These are phyloP conservation scores for Halichondria panicea DNA, from an alignment of 37 sponge, comb jelly and placozoan species.

Conservation along the genomic window DNA sequence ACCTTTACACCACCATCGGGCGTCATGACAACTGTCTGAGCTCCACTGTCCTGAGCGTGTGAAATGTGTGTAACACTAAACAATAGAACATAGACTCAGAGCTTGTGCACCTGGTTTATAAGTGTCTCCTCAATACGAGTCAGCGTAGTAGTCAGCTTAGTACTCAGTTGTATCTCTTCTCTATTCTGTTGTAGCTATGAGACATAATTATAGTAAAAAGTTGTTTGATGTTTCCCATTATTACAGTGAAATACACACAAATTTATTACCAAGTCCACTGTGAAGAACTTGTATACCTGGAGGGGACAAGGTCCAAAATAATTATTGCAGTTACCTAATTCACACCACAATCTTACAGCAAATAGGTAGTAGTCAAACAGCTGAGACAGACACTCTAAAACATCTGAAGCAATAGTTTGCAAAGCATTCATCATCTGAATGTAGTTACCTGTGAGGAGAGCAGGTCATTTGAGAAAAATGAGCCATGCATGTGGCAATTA, in stretches of 20 bases:
- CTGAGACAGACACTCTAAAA: constrained; percentile 86
- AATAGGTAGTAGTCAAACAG: constrained; percentile 95
- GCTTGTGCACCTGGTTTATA: constrained; percentile 14
- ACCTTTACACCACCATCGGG: constrained; percentile 29
- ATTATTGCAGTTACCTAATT: background rate
- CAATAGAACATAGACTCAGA: background rate
- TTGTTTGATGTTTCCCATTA: too few species aligned
- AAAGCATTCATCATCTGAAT: constrained; percentile 96
- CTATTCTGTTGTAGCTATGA: background rate
- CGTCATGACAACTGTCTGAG: background rate
- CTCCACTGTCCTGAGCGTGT: constrained; percentile 1
- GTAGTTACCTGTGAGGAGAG: constrained; percentile 74
- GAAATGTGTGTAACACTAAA: too few species aligned
- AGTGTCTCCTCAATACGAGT: constrained; percentile 69
- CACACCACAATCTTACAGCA: constrained; percentile 59
- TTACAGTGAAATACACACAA: background rate
- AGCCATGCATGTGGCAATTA: background rate
- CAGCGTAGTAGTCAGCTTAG: constrained; percentile 62
- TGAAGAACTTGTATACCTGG: constrained; percentile 81
- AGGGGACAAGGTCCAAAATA: background rate
- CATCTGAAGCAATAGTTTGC: constrained; percentile 92
- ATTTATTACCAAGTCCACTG: constrained; percentile 53
- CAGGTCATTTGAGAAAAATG: background rate
- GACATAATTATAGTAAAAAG: background rate
- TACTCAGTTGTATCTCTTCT: constrained; percentile 47